A percentile compares a stretch with the other conserved stretches of the same genome.
Conservation (phyloP, 2,113 vertebrate genomes). For the Ascaphus truei region DNA sequence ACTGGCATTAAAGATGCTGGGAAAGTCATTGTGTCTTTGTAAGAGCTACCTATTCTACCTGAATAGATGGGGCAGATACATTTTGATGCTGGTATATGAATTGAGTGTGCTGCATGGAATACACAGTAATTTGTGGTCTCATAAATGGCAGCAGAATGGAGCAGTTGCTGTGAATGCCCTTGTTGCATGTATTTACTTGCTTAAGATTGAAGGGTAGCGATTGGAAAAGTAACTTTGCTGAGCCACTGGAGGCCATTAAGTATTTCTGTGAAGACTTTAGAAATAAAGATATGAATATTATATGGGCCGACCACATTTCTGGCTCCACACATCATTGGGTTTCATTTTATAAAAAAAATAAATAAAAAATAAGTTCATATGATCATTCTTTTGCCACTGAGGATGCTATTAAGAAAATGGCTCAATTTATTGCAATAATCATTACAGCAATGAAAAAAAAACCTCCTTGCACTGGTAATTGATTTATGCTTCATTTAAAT, state of each 20-base stretch:
- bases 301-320: neutral
- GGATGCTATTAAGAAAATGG: slow-evolving; percentile 65
- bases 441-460: slow-evolving; percentile 72
- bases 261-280: neutral
- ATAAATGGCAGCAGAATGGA: neutral
- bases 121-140: neutral
- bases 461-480: slow-evolving; percentile 72
- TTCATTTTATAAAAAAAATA: slow-evolving; percentile 29
- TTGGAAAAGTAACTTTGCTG: neutral
- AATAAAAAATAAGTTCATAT: slow-evolving; percentile 56
- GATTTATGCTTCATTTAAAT: slow-evolving; percentile 82
- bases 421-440: slow-evolving; percentile 76
- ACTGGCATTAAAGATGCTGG: no score
- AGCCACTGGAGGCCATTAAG: neutral
- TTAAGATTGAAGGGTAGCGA: neutral
- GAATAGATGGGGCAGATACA: no score
- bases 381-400: slow-evolving; percentile 57
- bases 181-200: neutral
- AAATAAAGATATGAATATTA: neutral
- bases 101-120: neutral
- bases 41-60: no score
- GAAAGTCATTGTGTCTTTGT: no score
- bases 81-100: no score
- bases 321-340: slow-evolving; percentile 11
- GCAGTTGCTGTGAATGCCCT: neutral